Conservation (phyloP, 37 sponge, comb jelly and placozoan species). For the Bolinopsis microptera region DNA sequence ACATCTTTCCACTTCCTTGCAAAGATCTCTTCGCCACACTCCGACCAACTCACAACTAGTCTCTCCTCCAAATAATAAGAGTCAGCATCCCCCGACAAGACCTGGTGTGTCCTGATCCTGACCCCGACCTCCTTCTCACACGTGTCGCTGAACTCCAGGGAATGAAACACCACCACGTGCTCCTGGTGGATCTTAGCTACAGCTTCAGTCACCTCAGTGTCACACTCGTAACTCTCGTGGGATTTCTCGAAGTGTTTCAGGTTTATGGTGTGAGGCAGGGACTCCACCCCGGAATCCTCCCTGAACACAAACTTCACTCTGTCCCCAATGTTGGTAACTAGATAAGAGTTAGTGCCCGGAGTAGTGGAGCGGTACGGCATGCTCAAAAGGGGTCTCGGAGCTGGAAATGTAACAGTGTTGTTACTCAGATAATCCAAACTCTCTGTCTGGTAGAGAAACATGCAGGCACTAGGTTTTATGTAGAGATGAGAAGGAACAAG, state of each 20-base stretch:
- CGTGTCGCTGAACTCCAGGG: background rate
- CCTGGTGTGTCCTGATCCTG: slow-evolving; percentile 6
- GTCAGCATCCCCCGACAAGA: background rate
- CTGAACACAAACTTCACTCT: slow-evolving; percentile 2
- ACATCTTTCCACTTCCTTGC: background rate
- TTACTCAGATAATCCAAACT: background rate
- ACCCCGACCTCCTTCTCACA: background rate
- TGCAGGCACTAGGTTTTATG: background rate
- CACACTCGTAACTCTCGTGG: background rate
- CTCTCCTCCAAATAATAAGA: background rate
- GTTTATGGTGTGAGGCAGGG: background rate
- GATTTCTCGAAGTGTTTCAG: background rate
- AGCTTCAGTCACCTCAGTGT: background rate
- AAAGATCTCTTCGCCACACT: background rate
- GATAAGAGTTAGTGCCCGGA: background rate
- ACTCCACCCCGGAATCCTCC: background rate
- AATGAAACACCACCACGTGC: background rate
- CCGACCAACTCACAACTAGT: background rate
- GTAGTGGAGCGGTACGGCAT: background rate
- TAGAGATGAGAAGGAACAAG: background rate
- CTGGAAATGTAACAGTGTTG: background rate
- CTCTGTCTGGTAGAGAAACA: slow-evolving; percentile 11
- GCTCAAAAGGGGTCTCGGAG: background rate
- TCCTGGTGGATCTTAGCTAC: background rate
- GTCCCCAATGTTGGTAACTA: slow-evolving; percentile 1